phyloP scores from a whole-genome alignment of 2,888 invertebrate genomes.

The Cyclophora punctaria region DNA sequence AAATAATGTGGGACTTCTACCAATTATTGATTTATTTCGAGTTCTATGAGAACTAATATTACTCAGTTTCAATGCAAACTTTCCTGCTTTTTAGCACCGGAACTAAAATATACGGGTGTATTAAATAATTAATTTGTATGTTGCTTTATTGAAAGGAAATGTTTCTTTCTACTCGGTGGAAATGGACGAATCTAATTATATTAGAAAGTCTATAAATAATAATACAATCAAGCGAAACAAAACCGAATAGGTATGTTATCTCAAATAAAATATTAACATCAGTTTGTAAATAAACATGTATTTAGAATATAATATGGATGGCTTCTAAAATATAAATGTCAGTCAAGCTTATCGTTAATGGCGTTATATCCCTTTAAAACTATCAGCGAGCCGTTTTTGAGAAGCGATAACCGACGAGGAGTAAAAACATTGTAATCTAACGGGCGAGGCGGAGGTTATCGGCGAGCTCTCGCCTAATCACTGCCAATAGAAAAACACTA shows the following conservation, averaged over 20 bases:
- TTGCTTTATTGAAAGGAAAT: too few species aligned
- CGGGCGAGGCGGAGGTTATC: conserved; percentile 35
- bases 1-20: conserved; percentile 27
- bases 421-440: conserved; percentile 43
- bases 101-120: too few species aligned
- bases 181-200: too few species aligned
- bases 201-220: too few species aligned
- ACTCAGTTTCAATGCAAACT: too few species aligned
- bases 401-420: conserved; percentile 26
- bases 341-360: conserved; percentile 31
- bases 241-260: conserved; percentile 5
- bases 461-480: conserved; percentile 7
- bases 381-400: conserved; percentile 31
- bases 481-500: conserved; percentile 16
- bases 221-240: too few species aligned
- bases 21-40: conserved; percentile 8
- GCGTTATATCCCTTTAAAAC: conserved; percentile 33
- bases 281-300: conserved; percentile 21
- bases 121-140: too few species aligned
- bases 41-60: too few species aligned
- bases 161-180: too few species aligned
- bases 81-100: too few species aligned
- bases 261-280: conserved; percentile 12
- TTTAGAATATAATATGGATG: conserved; percentile 19
- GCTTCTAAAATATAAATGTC: conserved; percentile 26